A percentile compares a stretch with the other conserved stretches of the same genome.
Conservation (phyloP, 2,797 vertebrate genomes). For the Coregonus ussuriensis region DNA sequence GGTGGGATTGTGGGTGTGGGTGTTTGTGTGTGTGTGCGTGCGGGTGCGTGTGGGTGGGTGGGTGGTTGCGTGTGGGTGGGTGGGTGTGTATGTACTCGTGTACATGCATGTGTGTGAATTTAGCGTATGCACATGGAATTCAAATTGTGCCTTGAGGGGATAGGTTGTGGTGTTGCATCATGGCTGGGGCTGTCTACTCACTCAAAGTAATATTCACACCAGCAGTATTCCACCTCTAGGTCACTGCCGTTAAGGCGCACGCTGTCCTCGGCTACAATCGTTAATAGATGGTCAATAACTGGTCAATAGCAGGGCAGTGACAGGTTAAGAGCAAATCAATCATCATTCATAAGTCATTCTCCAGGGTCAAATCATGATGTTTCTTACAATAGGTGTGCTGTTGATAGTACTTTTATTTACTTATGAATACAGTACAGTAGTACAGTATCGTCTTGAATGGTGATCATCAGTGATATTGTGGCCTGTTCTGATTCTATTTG, state of each 20-base stretch:
- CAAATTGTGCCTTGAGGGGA: background rate
- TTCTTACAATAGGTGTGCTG: conserved; percentile 22
- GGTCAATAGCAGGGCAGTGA: conserved; percentile 36
- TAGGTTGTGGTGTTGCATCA: conserved; percentile 7
- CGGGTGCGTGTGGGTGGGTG: conserved; percentile 19
- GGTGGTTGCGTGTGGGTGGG: conserved; percentile 14
- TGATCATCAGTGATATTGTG: background rate
- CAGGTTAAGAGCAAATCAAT: conserved; percentile 54
- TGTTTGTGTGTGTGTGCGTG: conserved; percentile 17
- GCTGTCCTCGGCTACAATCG: conserved; percentile 16
- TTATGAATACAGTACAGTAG: background rate
- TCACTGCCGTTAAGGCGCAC: conserved; percentile 7
- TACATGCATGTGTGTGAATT: conserved; percentile 10
- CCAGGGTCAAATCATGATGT: conserved; percentile 7
- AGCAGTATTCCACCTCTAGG: conserved; percentile 15
- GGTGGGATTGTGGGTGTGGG: background rate
- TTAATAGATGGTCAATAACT: conserved; percentile 44
- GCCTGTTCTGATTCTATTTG: background rate
- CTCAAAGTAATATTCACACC: conserved; percentile 18
- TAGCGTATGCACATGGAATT: conserved; percentile 6
- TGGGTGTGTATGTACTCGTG: background rate
- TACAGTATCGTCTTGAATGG: background rate
- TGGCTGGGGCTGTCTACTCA: conserved; percentile 7
- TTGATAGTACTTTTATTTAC: background rate
- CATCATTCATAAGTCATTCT: conserved; percentile 38